Evolutionary conservation across 2,888 invertebrate genomes (phyloP).

Genomic region (Agrilus cyanescens): DNA sequence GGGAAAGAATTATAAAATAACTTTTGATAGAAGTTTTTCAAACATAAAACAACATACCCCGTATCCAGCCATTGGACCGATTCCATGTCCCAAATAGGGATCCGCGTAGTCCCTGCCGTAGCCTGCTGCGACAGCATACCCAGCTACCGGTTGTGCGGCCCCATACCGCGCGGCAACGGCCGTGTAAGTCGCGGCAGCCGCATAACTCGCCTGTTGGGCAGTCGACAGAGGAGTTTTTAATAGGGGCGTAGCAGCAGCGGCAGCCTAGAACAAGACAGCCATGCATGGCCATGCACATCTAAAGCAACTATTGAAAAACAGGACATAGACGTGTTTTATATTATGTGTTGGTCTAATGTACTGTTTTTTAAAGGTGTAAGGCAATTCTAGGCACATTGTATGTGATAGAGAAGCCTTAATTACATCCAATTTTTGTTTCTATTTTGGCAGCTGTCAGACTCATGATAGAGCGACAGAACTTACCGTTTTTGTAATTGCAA

Average conservation of each 20-base stretch:
- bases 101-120: slow-evolving; percentile 88
- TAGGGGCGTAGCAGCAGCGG: slow-evolving; percentile 66
- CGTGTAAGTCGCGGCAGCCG: slow-evolving; percentile 78
- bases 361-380: too few relatives aligned
- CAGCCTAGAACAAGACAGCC: slow-evolving; percentile 41
- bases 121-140: slow-evolving; percentile 60
- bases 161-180: slow-evolving; percentile 76
- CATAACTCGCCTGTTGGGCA: slow-evolving; percentile 79
- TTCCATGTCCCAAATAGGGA: slow-evolving; percentile 89
- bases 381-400: too few relatives aligned
- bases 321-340: too few relatives aligned
- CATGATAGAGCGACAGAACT: too few relatives aligned
- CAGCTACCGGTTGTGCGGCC: slow-evolving; percentile 61
- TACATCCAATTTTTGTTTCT: too few relatives aligned
- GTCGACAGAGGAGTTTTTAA: slow-evolving; percentile 72
- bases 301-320: slow-evolving; percentile 22
- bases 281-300: slow-evolving; percentile 34
- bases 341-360: too few relatives aligned
- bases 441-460: too few relatives aligned
- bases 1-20: too few relatives aligned
- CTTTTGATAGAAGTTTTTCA: background rate
- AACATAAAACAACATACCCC: slow-evolving; percentile 56
- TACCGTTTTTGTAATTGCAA: background rate
- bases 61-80: slow-evolving; percentile 93
- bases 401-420: too few relatives aligned